These are phyloP conservation scores for Eumeta japonica DNA, from an alignment of 1,140 invertebrate species.

Conservation along the genomic window DNA sequence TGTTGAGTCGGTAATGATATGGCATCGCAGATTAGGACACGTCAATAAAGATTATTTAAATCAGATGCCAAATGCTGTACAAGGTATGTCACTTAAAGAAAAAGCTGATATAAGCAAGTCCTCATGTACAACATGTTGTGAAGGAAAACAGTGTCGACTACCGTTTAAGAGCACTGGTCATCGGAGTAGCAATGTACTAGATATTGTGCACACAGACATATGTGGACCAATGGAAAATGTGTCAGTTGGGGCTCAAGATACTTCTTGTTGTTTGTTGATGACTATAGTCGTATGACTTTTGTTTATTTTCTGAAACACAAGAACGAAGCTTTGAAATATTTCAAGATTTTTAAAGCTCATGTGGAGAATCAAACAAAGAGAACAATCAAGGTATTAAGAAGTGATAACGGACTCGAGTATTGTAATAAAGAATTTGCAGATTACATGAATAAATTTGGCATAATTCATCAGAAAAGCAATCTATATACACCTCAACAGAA, in stretches of 20 bases:
- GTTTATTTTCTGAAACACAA: no score
- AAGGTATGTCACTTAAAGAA: background rate
- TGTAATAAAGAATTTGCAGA: conserved; percentile 7
- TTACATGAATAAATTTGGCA: background rate
- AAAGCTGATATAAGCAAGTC: conserved; percentile 4
- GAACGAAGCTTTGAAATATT: no score
- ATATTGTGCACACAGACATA: conserved; percentile 25
- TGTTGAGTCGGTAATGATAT: background rate
- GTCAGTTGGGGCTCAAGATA: conserved; percentile 23
- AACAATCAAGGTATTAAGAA: no score
- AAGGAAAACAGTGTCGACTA: conserved; percentile 6
- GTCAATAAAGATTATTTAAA: conserved; percentile 4
- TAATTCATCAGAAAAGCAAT: conserved; percentile 1
- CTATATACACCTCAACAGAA: no score
- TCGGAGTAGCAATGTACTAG: conserved; percentile 11
- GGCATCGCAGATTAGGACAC: conserved; percentile 7
- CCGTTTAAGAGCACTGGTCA: conserved; percentile 5
- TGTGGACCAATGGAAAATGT: no score
- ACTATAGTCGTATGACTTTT: no score
- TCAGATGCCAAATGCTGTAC: conserved; percentile 4
- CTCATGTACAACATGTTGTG: conserved; percentile 2
- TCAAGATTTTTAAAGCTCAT: no score
- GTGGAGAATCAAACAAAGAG: no score
- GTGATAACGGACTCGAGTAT: no score
- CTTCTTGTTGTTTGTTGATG: conserved; percentile 29